A percentile compares a stretch with the other conserved stretches of the same genome.
phyloP scores from a whole-genome alignment of 64 coral and sea anemone species.

The Trachythela sp. region DNA sequence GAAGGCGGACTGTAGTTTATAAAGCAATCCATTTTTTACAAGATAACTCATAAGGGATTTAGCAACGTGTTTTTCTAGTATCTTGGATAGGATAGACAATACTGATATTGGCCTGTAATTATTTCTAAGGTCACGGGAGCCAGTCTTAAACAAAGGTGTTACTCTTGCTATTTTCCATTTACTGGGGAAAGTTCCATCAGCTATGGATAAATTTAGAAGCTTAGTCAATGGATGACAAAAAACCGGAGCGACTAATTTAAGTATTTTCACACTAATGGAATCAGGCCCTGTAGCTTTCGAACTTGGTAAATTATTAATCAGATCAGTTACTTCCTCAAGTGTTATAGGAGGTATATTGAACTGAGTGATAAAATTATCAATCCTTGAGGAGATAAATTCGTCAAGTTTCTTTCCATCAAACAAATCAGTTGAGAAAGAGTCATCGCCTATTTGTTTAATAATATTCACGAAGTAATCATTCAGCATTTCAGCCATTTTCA shows the following conservation, averaged over 20 bases:
- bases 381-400: not conserved
- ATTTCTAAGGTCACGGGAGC: not conserved
- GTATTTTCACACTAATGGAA: slow-evolving; percentile 35
- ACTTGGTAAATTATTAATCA: slow-evolving; percentile 40
- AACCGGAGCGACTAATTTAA: not conserved
- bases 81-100: slow-evolving; percentile 18
- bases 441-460: slow-evolving; percentile 23
- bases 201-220: not conserved
- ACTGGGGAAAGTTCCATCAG: not conserved
- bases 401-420: slow-evolving; percentile 42
- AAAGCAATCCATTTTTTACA: slow-evolving; percentile 25
- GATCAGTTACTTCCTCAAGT: slow-evolving; percentile 12
- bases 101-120: slow-evolving; percentile 29
- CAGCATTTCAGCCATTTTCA: slow-evolving; percentile 42
- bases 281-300: slow-evolving; percentile 41
- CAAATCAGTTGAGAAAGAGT: not conserved
- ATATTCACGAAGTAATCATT: slow-evolving; percentile 47
- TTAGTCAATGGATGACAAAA: slow-evolving; percentile 20
- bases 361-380: not conserved
- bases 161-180: not conserved
- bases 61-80: slow-evolving; percentile 31
- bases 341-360: slow-evolving; percentile 45
- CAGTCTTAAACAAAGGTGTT: slow-evolving; percentile 20
- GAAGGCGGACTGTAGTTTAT: slow-evolving; percentile 5
- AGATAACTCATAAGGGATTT: slow-evolving; percentile 29